These are phyloP conservation scores for Julus scanicus DNA, from an alignment of 2,888 invertebrate genomes.

Conservation along the genomic window DNA sequence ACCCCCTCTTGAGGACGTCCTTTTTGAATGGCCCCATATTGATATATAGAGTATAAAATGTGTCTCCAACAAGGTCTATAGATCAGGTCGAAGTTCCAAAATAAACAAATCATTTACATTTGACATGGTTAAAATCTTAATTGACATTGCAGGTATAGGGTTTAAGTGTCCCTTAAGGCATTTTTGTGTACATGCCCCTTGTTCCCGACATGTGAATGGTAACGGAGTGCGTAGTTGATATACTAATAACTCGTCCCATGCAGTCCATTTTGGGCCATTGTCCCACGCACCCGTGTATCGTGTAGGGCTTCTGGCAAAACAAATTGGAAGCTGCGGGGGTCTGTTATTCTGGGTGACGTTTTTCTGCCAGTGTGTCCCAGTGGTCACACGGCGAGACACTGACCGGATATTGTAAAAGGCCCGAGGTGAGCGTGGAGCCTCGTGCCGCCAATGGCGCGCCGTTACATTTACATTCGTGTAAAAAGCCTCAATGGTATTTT, in stretches of 20 bases:
- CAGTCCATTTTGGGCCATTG: slow-evolving; percentile 8
- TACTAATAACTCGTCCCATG: too few relatives aligned
- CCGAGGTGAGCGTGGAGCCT: slow-evolving; percentile 25
- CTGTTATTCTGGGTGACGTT: neutral
- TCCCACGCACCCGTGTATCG: neutral
- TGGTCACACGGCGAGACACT: neutral
- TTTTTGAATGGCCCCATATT: too few relatives aligned
- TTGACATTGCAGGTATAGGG: too few relatives aligned
- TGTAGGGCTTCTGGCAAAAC: slow-evolving; percentile 20
- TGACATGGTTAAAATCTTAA: too few relatives aligned
- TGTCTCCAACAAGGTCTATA: too few relatives aligned
- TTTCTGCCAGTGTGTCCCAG: neutral
- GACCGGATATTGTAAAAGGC: slow-evolving; percentile 33
- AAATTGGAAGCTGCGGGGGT: slow-evolving; percentile 21
- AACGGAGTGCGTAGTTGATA: too few relatives aligned
- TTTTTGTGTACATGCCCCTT: too few relatives aligned
- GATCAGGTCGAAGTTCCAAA: too few relatives aligned
- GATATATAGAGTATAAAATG: too few relatives aligned
- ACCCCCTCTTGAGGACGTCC: too few relatives aligned
- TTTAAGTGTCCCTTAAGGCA: too few relatives aligned
- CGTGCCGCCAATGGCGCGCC: slow-evolving; percentile 33
- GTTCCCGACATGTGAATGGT: neutral
- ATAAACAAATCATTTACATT: too few relatives aligned
- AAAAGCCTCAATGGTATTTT: slow-evolving; percentile 33
- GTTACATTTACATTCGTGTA: slow-evolving; percentile 33